Evolutionary conservation across 2,113 vertebrate genomes (phyloP), one percentile per base, ranked within the genome.

Genomic region (Gasterosteus nipponicus): DNA sequence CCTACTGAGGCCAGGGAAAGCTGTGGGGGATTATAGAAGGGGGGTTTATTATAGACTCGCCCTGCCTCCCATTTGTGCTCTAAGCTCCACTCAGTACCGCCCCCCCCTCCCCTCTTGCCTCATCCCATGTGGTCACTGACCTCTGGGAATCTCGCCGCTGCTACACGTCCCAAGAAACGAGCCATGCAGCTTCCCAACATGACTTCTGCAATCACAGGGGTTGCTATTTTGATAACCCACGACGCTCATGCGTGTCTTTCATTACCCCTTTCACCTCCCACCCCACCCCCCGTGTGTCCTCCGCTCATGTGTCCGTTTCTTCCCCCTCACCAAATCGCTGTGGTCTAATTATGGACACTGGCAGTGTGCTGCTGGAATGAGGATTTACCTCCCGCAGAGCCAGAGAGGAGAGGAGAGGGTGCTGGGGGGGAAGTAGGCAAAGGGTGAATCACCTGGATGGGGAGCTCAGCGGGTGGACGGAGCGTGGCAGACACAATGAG

Each of bases 11-110:
- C 63, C 59, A 82, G 80, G 72, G 81, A 75, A 73, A 81, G 75
- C 73, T 63, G 65, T 35, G 26, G 57, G 67, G 60, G 63, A 57
- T 84, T 85, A 68, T 53, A 46, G 29, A 31, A 58, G 42, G 33
- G 46, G 46, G 38, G 79, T 73, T 92, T 90, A 89, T 90, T 90
- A 83, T 92, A 93, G 91, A 59, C 54, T 62, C 65, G 60, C 73
- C 60, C 0, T 0, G 39, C 68, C 39, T 53, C 66, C 64, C 49
- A n/a, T 70, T 33, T 2, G 0, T 11, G 4, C 68, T 65, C 49
- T 49, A 57, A 33, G 39, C 69, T 41, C 82, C 85, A 9, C 83
- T 69, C 64, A 14, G 4, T 33, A 18, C 18, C 62, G 59, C 19
- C 60, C 66, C 64, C 51, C 22, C 22, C 22, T 26, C 22, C 22